Evolutionary conservation across 2,113 vertebrate genomes (phyloP), one percentile per base, ranked within the genome.

Genomic region (cattle (Bos taurus)): DNA sequence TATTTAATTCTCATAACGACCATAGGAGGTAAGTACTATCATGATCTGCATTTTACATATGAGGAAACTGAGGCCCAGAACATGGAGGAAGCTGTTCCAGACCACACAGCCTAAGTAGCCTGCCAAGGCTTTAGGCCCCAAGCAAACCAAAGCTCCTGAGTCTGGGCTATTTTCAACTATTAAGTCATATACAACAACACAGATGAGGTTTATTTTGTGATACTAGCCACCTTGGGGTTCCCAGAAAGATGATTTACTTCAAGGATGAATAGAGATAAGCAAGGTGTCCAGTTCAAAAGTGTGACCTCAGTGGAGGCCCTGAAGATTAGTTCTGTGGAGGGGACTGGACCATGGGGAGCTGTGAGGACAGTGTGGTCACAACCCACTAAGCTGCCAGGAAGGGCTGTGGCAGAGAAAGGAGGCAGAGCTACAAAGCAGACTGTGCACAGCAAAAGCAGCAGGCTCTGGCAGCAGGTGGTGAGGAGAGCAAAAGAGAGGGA

Each of bases 401-500:
- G 17, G 25, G 36, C 59, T 50, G 6, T 52, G 77, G 33, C 16
- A 52, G 50, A 33, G 88, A 91, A 21, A 92, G 77, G 81, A 94
- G 54, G 71, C 50, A 97, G 59, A 94, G 62, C 77, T 94, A 40
- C 57, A n/a, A 67, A 59, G 57, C 96, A 98, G 96, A 97, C 96
- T 98, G 93, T 85, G 50, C 30, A 46, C 89, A 94, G 67, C 67
- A 87, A 90, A 90, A 89, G 91, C 97, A 97, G 97, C 98, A 98
- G 97, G 94, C 81, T 86, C 50, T 78, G 88, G 93, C 95, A 96
- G 98, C 96, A 91, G 97, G 94, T 95, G 95, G 96, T 28, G 94
- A 67, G 81, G 62, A 90, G 86, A 93, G 80, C 7, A 40, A 89
- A 62, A 74, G 87, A 82, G 74, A 96, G 90, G 81, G 94, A 94